Base-by-base conservation (phyloP, 1,140 invertebrate species). In the Acyrthosiphon pisum region DNA sequence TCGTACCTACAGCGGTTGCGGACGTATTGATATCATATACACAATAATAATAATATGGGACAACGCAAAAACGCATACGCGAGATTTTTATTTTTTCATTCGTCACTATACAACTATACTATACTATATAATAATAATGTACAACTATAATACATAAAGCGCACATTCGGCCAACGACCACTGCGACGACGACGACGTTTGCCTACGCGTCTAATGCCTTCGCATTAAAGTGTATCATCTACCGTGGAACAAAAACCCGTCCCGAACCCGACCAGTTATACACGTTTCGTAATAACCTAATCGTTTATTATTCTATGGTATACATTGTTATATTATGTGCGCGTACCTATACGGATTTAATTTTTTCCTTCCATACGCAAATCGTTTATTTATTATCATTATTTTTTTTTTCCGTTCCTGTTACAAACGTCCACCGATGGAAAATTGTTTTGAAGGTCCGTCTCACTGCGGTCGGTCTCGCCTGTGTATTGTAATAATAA, bases 151-250 rank as follows among this genome's bases (percentile, higher is more conserved):
- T 41, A 41, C 41, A 86, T 44, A 30, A 86, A 30, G 41, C 23
- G 23, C 30, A 89, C 56, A 89, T 56, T 89, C 87, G 87, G 87
- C 87, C 48, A 50, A 88, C 46, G 44, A n/a, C 30, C 4, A 4
- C 41, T 2, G 4, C 41, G 41, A 88, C 46, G 30, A 88, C 46
- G 44, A 48, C 30, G 18, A 30, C 48, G 22, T 53, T 35, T n/a
- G 1, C 48, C 46, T 53, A n/a, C 46, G 14, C 81, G 30, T 41
- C 48, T 37, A 90, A 35, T 53, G 23, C 48, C 88, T 53, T 90
- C 88, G 18, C 88, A 68, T 90, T 90, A 68, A 90, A 53, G 50
- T 90, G 89, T 90, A 90, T 68, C 53, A 90, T 60, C 89, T 22
- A 68, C 56, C 37, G 35, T 50, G 48, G 30, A 90, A 56, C 18